A percentile compares a stretch with the other conserved stretches of the same genome.
phyloP scores from a whole-genome alignment of 2,888 invertebrate species.

The Drosophila anomelani region DNA sequence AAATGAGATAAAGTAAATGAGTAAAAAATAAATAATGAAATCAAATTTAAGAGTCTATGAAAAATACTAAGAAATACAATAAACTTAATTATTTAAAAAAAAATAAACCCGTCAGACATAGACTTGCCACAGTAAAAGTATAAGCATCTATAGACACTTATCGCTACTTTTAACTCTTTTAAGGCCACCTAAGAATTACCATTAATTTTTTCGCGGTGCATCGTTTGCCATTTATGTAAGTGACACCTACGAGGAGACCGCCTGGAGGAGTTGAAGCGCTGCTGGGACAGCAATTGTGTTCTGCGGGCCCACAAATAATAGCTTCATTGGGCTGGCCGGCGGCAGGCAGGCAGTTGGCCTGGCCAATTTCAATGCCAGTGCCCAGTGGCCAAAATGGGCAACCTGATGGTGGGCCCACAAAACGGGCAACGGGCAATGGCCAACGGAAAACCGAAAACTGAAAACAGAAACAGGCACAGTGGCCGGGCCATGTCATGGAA shows the following conservation, averaged over 20 bases:
- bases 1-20: too few relatives aligned
- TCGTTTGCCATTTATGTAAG: conserved; percentile 61
- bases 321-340: conserved; percentile 70
- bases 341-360: conserved; percentile 20
- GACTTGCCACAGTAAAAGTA: too few relatives aligned
- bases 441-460: conserved; percentile 13
- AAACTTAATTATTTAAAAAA: too few relatives aligned
- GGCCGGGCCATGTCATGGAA: conserved; percentile 51
- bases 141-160: background rate
- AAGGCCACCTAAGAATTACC: fast-evolving
- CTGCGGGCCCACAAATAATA: conserved; percentile 71
- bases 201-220: background rate
- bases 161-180: background rate
- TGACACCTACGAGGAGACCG: conserved; percentile 68
- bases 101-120: background rate
- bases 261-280: conserved; percentile 39
- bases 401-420: conserved; percentile 42
- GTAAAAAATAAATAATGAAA: background rate
- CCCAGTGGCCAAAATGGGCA: conserved; percentile 31
- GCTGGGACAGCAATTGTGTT: conserved; percentile 58
- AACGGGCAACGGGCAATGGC: conserved; percentile 47
- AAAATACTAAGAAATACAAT: background rate
- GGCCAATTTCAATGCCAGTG: conserved; percentile 42
- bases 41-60: background rate
- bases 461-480: conserved; percentile 20